Conservation (phyloP, 2,888 invertebrate genomes). For the Bugula neritina region DNA sequence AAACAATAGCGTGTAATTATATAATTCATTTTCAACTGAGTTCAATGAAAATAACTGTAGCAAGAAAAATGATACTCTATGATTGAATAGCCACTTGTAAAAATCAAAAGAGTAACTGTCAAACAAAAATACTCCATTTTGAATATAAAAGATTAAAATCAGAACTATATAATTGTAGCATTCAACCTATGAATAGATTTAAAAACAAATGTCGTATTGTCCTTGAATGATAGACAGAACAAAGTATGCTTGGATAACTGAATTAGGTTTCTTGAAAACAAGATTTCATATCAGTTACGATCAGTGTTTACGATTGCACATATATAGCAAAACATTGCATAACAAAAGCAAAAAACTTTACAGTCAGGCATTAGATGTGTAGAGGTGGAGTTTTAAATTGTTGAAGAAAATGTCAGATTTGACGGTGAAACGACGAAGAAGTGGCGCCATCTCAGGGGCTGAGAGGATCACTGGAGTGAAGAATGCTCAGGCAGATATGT, state of each 20-base stretch:
- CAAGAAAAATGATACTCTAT: background rate
- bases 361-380: too few relatives aligned
- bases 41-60: too few relatives aligned
- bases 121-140: background rate
- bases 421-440: slow-evolving; percentile 14
- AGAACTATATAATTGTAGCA: background rate
- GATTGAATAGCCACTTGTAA: background rate
- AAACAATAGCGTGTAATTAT: too few relatives aligned
- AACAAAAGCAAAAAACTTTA: too few relatives aligned
- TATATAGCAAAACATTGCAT: too few relatives aligned
- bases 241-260: background rate
- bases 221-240: background rate
- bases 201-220: background rate
- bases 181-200: background rate
- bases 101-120: background rate
- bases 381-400: too few relatives aligned
- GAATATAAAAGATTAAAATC: background rate
- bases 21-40: too few relatives aligned
- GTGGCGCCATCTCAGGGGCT: slow-evolving; percentile 19
- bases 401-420: slow-evolving; percentile 22
- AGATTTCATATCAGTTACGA: background rate
- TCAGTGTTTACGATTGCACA: too few relatives aligned
- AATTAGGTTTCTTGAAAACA: background rate
- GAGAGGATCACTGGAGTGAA: slow-evolving; percentile 27
- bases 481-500: slow-evolving; percentile 25